These are phyloP conservation scores for Spea multiplicata DNA, from an alignment of 2,113 vertebrate genomes.

Conservation along the genomic window DNA sequence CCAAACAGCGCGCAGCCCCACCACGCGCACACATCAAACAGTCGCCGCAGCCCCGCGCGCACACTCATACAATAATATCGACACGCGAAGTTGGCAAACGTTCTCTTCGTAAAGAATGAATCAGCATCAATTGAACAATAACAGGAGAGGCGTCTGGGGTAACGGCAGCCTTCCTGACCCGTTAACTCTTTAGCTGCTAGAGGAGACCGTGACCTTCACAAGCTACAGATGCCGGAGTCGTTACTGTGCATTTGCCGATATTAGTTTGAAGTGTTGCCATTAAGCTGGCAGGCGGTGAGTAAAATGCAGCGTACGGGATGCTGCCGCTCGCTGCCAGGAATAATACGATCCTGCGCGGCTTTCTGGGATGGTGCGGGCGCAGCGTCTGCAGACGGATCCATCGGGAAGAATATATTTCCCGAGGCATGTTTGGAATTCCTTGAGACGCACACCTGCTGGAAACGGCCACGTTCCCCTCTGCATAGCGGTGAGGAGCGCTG, in stretches of 20 bases:
- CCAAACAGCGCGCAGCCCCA: too few relatives aligned
- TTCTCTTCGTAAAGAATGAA: conserved; percentile 18
- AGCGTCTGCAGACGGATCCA: conserved; percentile 23
- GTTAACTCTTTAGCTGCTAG: conserved; percentile 13
- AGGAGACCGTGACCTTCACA: conserved; percentile 36
- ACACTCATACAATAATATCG: background rate
- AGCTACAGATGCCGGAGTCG: background rate
- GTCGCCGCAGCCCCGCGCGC: too few relatives aligned
- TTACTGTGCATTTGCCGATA: background rate
- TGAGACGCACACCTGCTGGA: conserved; percentile 74
- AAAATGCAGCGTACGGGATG: background rate
- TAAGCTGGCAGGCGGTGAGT: too few relatives aligned
- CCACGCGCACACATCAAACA: too few relatives aligned
- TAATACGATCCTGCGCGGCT: background rate
- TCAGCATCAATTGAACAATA: background rate
- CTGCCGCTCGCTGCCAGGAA: background rate
- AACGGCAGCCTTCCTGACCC: background rate
- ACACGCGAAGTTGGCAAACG: background rate
- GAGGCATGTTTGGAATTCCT: conserved; percentile 78
- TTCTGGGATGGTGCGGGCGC: background rate
- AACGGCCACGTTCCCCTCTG: conserved; percentile 32
- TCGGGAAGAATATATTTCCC: conserved; percentile 53
- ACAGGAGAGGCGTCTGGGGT: background rate
- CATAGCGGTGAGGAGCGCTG: conserved; percentile 2
- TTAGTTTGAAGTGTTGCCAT: background rate